Conservation (phyloP, 2,797 vertebrate species). For the Sciurus vulgaris region DNA sequence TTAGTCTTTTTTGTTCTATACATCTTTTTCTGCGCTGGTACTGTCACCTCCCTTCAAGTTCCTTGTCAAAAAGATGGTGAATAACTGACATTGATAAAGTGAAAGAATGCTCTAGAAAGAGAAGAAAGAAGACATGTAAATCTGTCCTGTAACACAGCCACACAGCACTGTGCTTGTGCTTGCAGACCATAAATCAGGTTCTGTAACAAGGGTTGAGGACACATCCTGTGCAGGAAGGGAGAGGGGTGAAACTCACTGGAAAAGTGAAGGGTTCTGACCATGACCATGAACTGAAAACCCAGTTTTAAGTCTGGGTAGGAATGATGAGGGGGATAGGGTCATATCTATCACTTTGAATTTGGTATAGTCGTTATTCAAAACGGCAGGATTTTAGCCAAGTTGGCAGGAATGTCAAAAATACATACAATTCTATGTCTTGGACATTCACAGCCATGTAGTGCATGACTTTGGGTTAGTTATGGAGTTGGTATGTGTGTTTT, state of each 20-base stretch:
- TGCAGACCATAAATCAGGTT: conserved; percentile 38
- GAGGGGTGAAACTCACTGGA: not conserved
- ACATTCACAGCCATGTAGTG: no score
- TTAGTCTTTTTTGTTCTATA: conserved; percentile 17
- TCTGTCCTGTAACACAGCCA: not conserved
- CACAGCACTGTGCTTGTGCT: not conserved
- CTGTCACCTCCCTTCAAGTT: conserved; percentile 59
- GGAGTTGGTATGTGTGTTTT: not conserved
- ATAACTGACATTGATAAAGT: conserved; percentile 65
- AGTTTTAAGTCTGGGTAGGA: conserved; percentile 14
- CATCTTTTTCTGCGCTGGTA: conserved; percentile 26
- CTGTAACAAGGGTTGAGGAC: conserved; percentile 35
- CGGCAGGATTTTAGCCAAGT: no score
- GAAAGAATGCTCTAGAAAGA: conserved; percentile 54
- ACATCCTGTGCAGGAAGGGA: not conserved
- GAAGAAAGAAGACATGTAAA: not conserved
- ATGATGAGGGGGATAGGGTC: not conserved
- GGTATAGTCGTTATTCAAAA: not conserved
- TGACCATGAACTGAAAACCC: not conserved
- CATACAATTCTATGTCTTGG: no score
- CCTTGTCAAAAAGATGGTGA: not conserved
- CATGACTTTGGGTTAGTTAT: no score
- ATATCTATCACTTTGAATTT: not conserved
- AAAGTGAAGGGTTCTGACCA: not conserved
- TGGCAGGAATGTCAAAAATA: no score